Base-by-base conservation (phyloP, 2,113 vertebrate species). In the Lophius piscatorius region DNA sequence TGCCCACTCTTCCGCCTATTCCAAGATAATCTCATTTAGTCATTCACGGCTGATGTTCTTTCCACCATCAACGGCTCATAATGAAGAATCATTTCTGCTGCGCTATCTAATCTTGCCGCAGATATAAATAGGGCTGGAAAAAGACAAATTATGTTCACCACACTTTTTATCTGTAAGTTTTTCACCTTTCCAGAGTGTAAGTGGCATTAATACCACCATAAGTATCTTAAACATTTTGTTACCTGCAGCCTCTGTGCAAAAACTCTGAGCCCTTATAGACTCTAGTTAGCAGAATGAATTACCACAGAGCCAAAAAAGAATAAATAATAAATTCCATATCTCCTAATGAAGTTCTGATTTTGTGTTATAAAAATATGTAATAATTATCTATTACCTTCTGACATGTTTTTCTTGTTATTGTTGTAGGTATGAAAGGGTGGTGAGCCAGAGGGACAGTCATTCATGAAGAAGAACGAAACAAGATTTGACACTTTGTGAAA, bases 31-130 rank as follows among this genome's bases (percentile, higher is more conserved):
- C 76, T 83, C 56, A 86, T 90, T 83, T 82, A 34, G 49, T 76
- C 48, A 72, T 80, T 82, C 72, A 81, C 50, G 56, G 66, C 79
- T 83, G 82, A 89, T 90, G 87, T 84, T 77, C 68, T 87, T 90
- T 90, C 85, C 86, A 84, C 84, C 77, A 86, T 86, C 75, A 88
- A 75, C 61, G n/a, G 74, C 73, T 82, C 49, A 52, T 82, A 85
- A 87, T 80, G 78, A 86, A 78, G 79, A 84, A 36, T 79, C 75
- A 77, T 87, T 61, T 42, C 26, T 72, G 73, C 31, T n/a, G 51
- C 71, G 59, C 67, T 76, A 73, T 81, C 67, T 68, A 80, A 88
- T 87, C 70, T 66, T 35, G 38, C 49, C 28, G 47, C 21, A 9
- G 70, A 63, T 78, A 74, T 76, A 80, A 86, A 86, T 70, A 80